These are phyloP conservation scores for Aegithalos caudatus DNA, from an alignment of 2,113 vertebrate genomes.

Conservation along the genomic window DNA sequence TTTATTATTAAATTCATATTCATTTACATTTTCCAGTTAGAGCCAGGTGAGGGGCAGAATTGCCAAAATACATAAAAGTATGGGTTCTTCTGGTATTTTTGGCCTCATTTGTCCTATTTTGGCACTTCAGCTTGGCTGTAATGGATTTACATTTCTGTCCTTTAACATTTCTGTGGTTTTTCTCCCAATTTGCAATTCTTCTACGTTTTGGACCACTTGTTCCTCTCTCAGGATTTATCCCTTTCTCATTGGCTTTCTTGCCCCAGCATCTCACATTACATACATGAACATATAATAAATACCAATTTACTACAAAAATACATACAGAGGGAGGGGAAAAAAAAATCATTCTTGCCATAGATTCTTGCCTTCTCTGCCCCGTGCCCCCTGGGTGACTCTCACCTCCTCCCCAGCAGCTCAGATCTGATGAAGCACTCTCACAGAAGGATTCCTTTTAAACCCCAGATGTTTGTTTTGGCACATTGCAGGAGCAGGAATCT, in stretches of 20 bases:
- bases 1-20: slow-evolving; percentile 17
- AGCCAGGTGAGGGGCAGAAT: background rate
- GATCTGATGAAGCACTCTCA: slow-evolving; percentile 1
- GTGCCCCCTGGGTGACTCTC: slow-evolving; percentile 1
- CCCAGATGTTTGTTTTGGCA: slow-evolving; percentile 51
- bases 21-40: background rate
- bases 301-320: background rate
- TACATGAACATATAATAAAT: background rate
- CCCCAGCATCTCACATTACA: background rate
- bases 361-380: background rate
- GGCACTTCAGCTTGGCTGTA: background rate
- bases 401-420: background rate
- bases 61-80: slow-evolving; percentile 39
- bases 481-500: background rate
- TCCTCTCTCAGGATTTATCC: background rate
- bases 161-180: slow-evolving; percentile 61
- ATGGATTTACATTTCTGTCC: slow-evolving; percentile 40
- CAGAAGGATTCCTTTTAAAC: slow-evolving; percentile 30
- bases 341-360: background rate
- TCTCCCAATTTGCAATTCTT: slow-evolving; percentile 49
- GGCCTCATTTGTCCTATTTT: background rate
- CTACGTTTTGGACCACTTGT: background rate
- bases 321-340: background rate
- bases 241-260: background rate
- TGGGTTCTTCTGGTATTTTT: slow-evolving; percentile 31